Evolutionary conservation across 2,797 vertebrate species (phyloP).

Genomic region (Hozukius guyotensis): DNA sequence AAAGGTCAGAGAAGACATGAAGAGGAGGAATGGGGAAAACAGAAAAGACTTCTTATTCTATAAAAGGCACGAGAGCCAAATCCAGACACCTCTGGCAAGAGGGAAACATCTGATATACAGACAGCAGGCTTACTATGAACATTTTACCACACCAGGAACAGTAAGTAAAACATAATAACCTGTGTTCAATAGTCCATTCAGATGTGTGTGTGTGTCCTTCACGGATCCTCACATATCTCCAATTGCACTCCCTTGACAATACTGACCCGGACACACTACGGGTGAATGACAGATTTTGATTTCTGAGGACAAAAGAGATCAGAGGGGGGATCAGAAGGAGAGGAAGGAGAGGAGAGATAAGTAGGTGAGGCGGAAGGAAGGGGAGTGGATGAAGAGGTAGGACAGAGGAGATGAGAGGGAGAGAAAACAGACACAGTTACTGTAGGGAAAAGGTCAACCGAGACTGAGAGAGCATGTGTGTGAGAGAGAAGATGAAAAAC

Average conservation of each 20-base stretch:
- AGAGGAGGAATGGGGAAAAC: slow-evolving; percentile 10
- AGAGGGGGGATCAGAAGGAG: background rate
- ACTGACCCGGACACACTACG: slow-evolving; percentile 22
- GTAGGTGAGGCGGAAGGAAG: slow-evolving; percentile 23
- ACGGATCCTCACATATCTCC: background rate
- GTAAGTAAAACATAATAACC: background rate
- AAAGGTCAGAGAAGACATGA: slow-evolving; percentile 56
- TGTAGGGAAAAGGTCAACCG: slow-evolving; percentile 68
- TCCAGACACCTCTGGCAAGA: background rate
- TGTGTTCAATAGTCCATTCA: background rate
- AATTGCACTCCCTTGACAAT: slow-evolving; percentile 14
- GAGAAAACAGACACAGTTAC: slow-evolving; percentile 54
- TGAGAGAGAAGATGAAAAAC: slow-evolving; percentile 58
- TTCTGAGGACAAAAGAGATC: slow-evolving; percentile 37
- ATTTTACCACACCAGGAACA: background rate
- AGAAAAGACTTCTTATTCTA: background rate
- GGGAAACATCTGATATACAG: background rate
- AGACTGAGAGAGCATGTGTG: slow-evolving; percentile 53
- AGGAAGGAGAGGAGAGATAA: slow-evolving; percentile 23
- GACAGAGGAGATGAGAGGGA: slow-evolving; percentile 5
- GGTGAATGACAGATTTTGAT: slow-evolving; percentile 52
- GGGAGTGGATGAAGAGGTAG: slow-evolving; percentile 19
- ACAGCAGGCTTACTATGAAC: background rate
- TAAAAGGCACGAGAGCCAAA: slow-evolving; percentile 6
- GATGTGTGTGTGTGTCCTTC: background rate